Evolutionary conservation across 2,113 vertebrate species (phyloP).

Genomic region (Nannobrachium achirus): DNA sequence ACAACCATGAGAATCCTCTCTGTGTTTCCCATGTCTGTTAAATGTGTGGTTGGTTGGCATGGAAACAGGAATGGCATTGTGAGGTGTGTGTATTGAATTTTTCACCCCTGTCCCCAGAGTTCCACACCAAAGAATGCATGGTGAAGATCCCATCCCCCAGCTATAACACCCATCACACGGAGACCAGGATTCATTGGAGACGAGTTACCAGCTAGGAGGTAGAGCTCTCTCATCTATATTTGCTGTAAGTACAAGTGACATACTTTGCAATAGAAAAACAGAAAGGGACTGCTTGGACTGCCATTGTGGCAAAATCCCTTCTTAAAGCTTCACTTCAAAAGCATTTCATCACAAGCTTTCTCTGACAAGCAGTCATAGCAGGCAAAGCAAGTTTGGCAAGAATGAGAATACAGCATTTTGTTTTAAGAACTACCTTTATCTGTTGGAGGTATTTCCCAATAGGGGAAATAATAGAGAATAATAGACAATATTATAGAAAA

Average conservation of each 20-base stretch:
- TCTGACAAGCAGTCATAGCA: neutral
- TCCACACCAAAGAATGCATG: conserved; percentile 44
- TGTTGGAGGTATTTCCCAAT: neutral
- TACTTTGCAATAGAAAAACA: neutral
- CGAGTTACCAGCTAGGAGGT: no score
- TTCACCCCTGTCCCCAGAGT: conserved; percentile 58
- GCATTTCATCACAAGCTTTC: neutral
- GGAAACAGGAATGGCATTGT: conserved; percentile 71
- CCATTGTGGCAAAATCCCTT: neutral
- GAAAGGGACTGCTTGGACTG: neutral
- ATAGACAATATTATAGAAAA: neutral
- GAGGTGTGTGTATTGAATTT: conserved; percentile 62
- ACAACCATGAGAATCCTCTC: conserved; percentile 44
- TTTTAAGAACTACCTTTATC: neutral
- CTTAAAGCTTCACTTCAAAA: neutral
- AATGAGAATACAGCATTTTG: neutral
- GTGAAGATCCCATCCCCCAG: conserved; percentile 33
- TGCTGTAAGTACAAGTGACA: conserved; percentile 3
- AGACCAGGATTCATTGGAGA: conserved; percentile 27
- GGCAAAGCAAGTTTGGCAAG: no score
- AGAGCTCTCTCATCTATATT: conserved; percentile 1
- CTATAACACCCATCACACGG: conserved; percentile 17
- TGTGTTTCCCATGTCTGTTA: conserved; percentile 25
- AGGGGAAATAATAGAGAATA: neutral
- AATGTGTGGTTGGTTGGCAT: conserved; percentile 79